A percentile compares a stretch with the other conserved stretches of the same genome.
Evolutionary conservation across 2,888 invertebrate species (phyloP).

Genomic region (Neria commutata): DNA sequence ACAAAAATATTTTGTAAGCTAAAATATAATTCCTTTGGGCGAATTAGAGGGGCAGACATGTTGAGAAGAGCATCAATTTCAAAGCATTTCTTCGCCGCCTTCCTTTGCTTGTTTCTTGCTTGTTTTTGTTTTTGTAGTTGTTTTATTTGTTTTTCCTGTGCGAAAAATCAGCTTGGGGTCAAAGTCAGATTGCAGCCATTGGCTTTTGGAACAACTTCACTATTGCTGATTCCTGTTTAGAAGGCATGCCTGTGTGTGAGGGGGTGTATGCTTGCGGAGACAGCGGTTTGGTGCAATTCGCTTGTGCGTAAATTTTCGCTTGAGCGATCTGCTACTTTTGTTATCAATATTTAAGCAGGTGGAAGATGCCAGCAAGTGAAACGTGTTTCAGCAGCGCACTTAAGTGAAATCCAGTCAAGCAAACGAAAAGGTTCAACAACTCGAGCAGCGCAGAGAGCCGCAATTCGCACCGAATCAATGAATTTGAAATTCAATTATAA

Average conservation of each 20-base stretch:
- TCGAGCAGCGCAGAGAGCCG: too few species aligned
- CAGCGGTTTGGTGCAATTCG: neutral
- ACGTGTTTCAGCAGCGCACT: slow-evolving; percentile 5
- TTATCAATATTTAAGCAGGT: slow-evolving; percentile 40
- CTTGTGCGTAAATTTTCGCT: slow-evolving; percentile 35
- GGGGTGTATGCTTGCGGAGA: neutral
- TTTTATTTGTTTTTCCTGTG: neutral
- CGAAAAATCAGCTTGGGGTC: neutral
- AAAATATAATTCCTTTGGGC: slow-evolving; percentile 12
- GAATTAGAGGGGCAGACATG: slow-evolving; percentile 2
- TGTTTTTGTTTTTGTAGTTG: neutral
- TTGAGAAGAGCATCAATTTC: slow-evolving; percentile 5
- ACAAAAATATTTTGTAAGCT: neutral
- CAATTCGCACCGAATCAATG: too few species aligned
- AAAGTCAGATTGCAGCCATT: neutral
- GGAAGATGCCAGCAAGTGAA: slow-evolving; percentile 23
- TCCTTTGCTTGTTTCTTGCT: too few species aligned
- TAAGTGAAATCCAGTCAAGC: slow-evolving; percentile 23
- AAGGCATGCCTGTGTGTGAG: neutral
- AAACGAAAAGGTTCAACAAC: slow-evolving; percentile 30
- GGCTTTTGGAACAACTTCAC: neutral
- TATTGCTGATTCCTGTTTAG: slow-evolving; percentile 1
- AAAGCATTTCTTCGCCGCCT: neutral
- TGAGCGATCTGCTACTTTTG: slow-evolving; percentile 34
- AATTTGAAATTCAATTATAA: neutral